These are phyloP conservation scores for Xenopus petersii DNA, from an alignment of 2,797 vertebrate genomes.

Conservation along the genomic window DNA sequence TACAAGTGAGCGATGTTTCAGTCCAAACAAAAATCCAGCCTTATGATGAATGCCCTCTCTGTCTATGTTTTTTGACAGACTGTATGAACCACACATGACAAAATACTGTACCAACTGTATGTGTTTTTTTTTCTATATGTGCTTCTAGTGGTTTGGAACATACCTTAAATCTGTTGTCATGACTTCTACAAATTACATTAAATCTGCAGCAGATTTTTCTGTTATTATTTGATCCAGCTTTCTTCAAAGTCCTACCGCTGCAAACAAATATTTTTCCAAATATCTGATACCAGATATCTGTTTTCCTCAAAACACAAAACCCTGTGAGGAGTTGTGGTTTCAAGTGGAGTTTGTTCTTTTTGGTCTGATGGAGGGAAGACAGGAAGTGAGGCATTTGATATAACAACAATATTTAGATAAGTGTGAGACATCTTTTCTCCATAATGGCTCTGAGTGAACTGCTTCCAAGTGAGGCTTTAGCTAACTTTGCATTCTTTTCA, in stretches of 20 bases:
- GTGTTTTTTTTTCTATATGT: no score
- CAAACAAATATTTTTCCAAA: constrained; percentile 58
- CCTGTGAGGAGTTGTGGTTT: constrained; percentile 57
- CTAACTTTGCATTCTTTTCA: constrained; percentile 55
- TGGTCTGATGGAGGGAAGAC: constrained; percentile 61
- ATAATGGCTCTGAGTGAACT: constrained; percentile 64
- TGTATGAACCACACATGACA: no score
- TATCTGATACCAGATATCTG: constrained; percentile 56
- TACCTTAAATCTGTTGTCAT: neutral
- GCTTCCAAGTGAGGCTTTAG: constrained; percentile 55
- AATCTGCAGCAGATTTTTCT: constrained; percentile 4
- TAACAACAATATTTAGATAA: constrained; percentile 72
- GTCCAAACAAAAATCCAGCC: no score
- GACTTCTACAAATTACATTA: constrained; percentile 22
- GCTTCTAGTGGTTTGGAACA: no score
- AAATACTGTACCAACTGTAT: no score
- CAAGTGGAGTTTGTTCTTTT: constrained; percentile 62
- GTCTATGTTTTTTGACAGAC: no score
- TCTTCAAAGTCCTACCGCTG: constrained; percentile 35
- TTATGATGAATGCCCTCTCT: no score
- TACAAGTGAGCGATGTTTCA: no score
- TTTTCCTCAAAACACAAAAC: constrained; percentile 55
- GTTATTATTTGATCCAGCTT: constrained; percentile 18
- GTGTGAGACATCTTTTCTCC: constrained; percentile 66
- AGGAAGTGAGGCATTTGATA: constrained; percentile 66